Percentiles rank a stretch among this genome's conserved stretches.
phyloP scores from a whole-genome alignment of 2,113 vertebrate genomes.

The Ammodytes marinus region DNA sequence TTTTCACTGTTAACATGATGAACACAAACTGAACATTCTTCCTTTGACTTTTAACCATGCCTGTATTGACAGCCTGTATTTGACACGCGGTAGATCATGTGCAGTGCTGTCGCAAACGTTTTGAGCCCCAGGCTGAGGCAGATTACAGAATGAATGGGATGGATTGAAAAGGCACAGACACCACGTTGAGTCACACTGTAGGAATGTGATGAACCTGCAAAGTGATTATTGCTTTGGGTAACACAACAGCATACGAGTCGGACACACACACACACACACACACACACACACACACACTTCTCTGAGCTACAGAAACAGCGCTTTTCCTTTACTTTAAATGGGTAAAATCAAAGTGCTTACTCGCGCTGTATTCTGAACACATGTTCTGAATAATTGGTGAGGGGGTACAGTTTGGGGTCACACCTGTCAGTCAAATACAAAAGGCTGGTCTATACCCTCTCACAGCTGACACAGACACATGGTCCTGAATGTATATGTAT shows the following conservation, averaged over 20 bases:
- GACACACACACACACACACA: constrained; percentile 2
- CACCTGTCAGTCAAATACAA: constrained; percentile 78
- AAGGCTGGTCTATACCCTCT: constrained; percentile 53
- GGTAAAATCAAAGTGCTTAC: constrained; percentile 57
- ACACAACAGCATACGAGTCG: constrained; percentile 22
- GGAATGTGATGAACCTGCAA: constrained; percentile 86
- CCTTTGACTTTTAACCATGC: constrained; percentile 19
- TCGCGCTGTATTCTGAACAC: constrained; percentile 40
- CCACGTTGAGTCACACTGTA: constrained; percentile 71
- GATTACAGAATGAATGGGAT: constrained; percentile 76
- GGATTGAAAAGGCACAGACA: constrained; percentile 68
- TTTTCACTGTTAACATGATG: not conserved
- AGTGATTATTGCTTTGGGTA: constrained; percentile 64
- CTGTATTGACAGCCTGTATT: constrained; percentile 22
- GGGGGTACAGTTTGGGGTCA: constrained; percentile 40
- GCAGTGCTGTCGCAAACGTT: constrained; percentile 42
- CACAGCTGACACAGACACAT: constrained; percentile 74
- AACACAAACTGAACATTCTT: not conserved
- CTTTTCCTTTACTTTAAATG: constrained; percentile 34
- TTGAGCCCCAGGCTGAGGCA: constrained; percentile 53
- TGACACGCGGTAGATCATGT: not conserved
- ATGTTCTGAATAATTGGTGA: constrained; percentile 29
- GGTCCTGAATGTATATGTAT: constrained; percentile 47
- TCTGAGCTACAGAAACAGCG: constrained; percentile 44
- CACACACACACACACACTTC: not conserved